Evolutionary conservation across 2,797 vertebrate genomes (phyloP).

Genomic region (Gymnoscopelus braueri): DNA sequence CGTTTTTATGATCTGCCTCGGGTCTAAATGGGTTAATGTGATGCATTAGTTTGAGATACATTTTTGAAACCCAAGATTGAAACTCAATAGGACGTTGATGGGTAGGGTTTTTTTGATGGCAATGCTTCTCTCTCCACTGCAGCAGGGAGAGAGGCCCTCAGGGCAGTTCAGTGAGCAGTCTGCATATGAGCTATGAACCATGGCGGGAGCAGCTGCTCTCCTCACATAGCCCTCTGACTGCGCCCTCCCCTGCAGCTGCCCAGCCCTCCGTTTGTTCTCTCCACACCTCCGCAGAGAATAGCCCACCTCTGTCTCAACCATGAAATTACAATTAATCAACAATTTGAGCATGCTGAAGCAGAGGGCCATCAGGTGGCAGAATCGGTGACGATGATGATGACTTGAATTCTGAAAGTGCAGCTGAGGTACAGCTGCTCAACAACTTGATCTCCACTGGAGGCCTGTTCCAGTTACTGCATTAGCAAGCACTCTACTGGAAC

Average conservation of each 20-base stretch:
- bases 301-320: constrained; percentile 45
- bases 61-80: too few species aligned
- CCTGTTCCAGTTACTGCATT: constrained; percentile 15
- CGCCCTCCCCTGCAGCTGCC: constrained; percentile 57
- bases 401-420: constrained; percentile 15
- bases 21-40: too few species aligned
- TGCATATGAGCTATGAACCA: constrained; percentile 69
- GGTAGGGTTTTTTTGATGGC: too few species aligned
- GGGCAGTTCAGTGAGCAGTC: constrained; percentile 59
- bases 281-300: constrained; percentile 49
- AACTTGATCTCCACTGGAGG: constrained; percentile 33
- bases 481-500: constrained; percentile 22
- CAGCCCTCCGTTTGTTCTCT: neutral
- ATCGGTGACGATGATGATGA: constrained; percentile 22
- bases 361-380: constrained; percentile 36
- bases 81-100: too few species aligned
- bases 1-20: too few species aligned
- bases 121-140: constrained; percentile 26
- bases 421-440: constrained; percentile 14
- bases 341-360: constrained; percentile 37
- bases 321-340: constrained; percentile 65
- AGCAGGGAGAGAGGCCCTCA: constrained; percentile 46
- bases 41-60: too few species aligned
- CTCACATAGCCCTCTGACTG: constrained; percentile 44
- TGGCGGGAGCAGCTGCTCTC: constrained; percentile 71